A percentile compares a stretch with the other conserved stretches of the same genome.
phyloP scores from a whole-genome alignment of 1,140 invertebrate species.

The Schmidtea mediterranea region DNA sequence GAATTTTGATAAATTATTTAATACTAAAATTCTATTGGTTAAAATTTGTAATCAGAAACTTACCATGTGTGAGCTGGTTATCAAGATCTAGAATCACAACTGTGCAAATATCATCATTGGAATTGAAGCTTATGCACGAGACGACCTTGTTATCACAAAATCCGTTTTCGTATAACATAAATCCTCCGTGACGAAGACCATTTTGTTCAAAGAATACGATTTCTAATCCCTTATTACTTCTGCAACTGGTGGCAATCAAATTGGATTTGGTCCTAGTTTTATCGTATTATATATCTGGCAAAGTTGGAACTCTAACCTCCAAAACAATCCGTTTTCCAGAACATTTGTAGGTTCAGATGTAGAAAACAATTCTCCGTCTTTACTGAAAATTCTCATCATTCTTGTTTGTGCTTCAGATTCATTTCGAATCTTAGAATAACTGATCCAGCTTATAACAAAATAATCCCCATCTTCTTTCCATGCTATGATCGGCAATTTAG shows the following conservation, averaged over 20 bases:
- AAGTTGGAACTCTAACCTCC: constrained; percentile 3
- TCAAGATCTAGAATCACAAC: constrained; percentile 29
- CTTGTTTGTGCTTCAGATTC: neutral
- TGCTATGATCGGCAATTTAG: constrained; percentile 34
- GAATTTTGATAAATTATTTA: too few species aligned
- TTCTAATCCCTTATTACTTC: constrained; percentile 30
- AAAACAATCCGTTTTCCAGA: neutral
- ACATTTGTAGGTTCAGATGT: constrained; percentile 14
- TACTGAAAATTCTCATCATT: constrained; percentile 19
- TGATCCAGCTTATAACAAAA: constrained; percentile 45
- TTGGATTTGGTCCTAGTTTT: constrained; percentile 10
- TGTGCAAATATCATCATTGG: constrained; percentile 34
- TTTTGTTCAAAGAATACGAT: constrained; percentile 67
- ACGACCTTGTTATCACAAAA: neutral
- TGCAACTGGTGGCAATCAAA: constrained; percentile 24
- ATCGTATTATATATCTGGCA: neutral
- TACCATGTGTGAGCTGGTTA: neutral
- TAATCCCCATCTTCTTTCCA: constrained; percentile 57
- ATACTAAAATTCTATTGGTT: too few species aligned
- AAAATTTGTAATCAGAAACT: too few species aligned
- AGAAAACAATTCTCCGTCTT: constrained; percentile 19
- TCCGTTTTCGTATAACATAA: constrained; percentile 29
- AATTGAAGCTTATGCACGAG: neutral
- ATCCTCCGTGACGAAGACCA: constrained; percentile 56
- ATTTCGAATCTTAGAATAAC: too few species aligned